Conservation (phyloP, 1,140 invertebrate species). For the Armadillidium nasatum region DNA sequence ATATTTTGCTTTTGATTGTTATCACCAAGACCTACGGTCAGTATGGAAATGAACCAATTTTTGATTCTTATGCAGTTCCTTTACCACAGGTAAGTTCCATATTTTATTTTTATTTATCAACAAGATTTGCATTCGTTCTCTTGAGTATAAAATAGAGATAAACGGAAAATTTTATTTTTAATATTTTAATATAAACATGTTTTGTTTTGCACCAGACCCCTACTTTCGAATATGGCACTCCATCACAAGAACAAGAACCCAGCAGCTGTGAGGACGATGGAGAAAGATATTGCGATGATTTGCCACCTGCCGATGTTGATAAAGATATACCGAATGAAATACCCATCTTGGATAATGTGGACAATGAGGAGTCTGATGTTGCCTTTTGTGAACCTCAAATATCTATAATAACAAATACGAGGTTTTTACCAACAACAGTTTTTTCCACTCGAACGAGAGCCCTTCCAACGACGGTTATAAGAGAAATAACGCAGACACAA, state of each 20-base stretch:
- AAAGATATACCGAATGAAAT: too few species aligned
- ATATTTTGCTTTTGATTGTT: too few species aligned
- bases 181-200: too few species aligned
- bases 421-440: constrained; percentile 21
- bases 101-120: too few species aligned
- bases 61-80: too few species aligned
- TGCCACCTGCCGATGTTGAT: not conserved
- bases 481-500: constrained; percentile 22
- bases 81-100: too few species aligned
- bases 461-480: constrained; percentile 20
- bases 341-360: not conserved
- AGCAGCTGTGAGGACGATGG: not conserved
- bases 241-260: not conserved
- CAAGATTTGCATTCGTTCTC: too few species aligned
- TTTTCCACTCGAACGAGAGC: constrained; percentile 23
- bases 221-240: not conserved
- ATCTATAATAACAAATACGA: constrained; percentile 18
- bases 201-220: not conserved
- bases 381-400: not conserved
- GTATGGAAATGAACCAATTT: too few species aligned
- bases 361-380: not conserved
- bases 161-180: too few species aligned
- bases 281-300: not conserved
- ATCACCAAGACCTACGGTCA: too few species aligned
- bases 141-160: too few species aligned